Evolutionary conservation across 2,797 vertebrate species (phyloP), one percentile per base, ranked within the genome.

Genomic region (Denticeps clupeoides): DNA sequence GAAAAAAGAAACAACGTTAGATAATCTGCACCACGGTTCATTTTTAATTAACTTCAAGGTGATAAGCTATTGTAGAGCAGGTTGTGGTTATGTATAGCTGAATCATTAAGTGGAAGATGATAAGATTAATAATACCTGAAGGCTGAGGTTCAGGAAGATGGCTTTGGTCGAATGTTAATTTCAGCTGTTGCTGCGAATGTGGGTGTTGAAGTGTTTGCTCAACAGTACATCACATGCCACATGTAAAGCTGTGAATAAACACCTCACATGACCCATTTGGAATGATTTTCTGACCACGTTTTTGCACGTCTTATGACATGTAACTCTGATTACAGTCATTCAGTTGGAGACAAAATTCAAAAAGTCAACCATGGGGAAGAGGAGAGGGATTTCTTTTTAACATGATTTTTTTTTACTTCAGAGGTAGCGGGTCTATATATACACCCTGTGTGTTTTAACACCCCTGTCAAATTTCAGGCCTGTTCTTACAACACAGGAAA

Each of bases 401-500:
- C 79, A 74, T 69, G 75, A 75, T 80, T 70, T 75, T 82, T 84
- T 82, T 81, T 79, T 70, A 74, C 82, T 84, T 85, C 82, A 75
- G 81, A 81, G 81, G 72, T 84, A 82, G 79, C 84, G 84, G 85
- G 81, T 87, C 66, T 69, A 59, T 60, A 63, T 59, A 35, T 0
- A 38, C 64, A 54, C 81, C 62, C 62, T 82, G 75, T 82, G 81
- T 84, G 82, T 89, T 87, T 89, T 88, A 89, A 85, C 87, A 82
- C 86, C 79, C 68, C 71, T 75, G 82, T 79, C 64, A 74, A 82
- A 63, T 56, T 82, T 83, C 82, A 82, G 80, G 82, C 74, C 78
- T 81, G 82, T 33, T 15, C 33, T 19, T 37, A 33, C 37, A 37
- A 78, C 81, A 77, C 60, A 64, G 69, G 74, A 73, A 83, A 84